Base-by-base conservation (phyloP, 2,888 invertebrate genomes). In the Ecdyonurus torrentis region DNA sequence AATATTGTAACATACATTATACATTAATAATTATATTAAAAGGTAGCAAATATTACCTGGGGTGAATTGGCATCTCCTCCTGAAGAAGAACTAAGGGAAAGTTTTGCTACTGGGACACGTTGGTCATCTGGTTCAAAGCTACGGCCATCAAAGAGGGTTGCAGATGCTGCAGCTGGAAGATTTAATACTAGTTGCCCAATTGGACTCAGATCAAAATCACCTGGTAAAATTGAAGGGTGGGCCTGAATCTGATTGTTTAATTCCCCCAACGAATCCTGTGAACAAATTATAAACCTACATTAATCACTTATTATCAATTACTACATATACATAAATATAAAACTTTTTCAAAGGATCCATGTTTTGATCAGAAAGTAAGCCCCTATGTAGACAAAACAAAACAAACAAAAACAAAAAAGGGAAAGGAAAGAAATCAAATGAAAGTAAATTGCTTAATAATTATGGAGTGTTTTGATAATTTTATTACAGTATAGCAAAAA, bases 151-250 rank as follows among this genome's bases (percentile, higher is more conserved):
- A 25, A 25, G 22, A 61, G 18, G 5, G 24, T 58, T 23, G 22
- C n/a, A 3, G 52, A 23, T n/a, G 63, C 37, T 23, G 63, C 58
- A 23, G 81, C 79, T 61, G 83, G 83, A 2, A 84, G 79, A 71
- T 82, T 85, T 24, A 87, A 74, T 52, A 86, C 80, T 64, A 88
- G 74, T 69, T 87, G 84, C 71, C 90, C 90, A 68, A 89, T 84
- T 59, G 87, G 83, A 69, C 87, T 89, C 63, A 97, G 91, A 72
- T 95, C 93, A 76, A 96, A 96, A 74, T 95, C 94, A 61, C 89
- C 89, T 58, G 94, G 92, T 66, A 94, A 78, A 72, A 94, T 91
- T 22, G 93, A 93, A 18, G 94, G 94, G 77, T 94, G 94, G 70
- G 91, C 89, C 53, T 85, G 85, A 63, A 93, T 81, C 76, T 93